These are phyloP conservation scores for Scatophagus argus DNA, from an alignment of 2,113 vertebrate species.

Conservation along the genomic window DNA sequence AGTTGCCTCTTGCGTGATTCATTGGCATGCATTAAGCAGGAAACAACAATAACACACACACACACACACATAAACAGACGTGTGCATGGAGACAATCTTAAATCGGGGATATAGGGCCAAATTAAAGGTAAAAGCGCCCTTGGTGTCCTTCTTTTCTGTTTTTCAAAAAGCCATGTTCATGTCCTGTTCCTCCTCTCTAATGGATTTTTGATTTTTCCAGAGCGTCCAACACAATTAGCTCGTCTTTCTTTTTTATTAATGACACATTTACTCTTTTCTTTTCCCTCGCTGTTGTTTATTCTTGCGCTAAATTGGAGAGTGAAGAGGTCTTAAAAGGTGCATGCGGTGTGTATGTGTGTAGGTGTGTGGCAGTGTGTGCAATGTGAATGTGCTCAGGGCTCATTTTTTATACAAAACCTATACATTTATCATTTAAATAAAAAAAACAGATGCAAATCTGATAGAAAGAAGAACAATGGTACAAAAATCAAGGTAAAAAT, in stretches of 20 bases:
- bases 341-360: slow-evolving; percentile 20
- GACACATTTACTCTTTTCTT: slow-evolving; percentile 90
- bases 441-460: neutral
- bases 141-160: slow-evolving; percentile 83
- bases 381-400: slow-evolving; percentile 51
- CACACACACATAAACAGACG: slow-evolving; percentile 35
- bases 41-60: slow-evolving; percentile 66
- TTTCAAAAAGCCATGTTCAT: slow-evolving; percentile 86
- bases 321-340: slow-evolving; percentile 73
- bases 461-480: slow-evolving; percentile 12
- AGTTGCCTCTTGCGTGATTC: slow-evolving; percentile 90
- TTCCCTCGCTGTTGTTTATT: slow-evolving; percentile 72
- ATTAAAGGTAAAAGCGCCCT: slow-evolving; percentile 89
- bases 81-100: slow-evolving; percentile 71
- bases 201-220: slow-evolving; percentile 97
- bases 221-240: slow-evolving; percentile 94
- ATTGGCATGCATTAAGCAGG: slow-evolving; percentile 92
- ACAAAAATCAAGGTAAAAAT: slow-evolving; percentile 1
- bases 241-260: slow-evolving; percentile 89
- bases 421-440: slow-evolving; percentile 33
- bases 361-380: slow-evolving; percentile 10
- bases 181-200: slow-evolving; percentile 87
- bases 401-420: slow-evolving; percentile 38
- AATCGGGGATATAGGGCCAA: slow-evolving; percentile 81
- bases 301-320: slow-evolving; percentile 69